Percentiles rank a stretch among this genome's conserved stretches.
Evolutionary conservation across 1,140 invertebrate genomes (phyloP).

Genomic region (Zaprionus africanus): DNA sequence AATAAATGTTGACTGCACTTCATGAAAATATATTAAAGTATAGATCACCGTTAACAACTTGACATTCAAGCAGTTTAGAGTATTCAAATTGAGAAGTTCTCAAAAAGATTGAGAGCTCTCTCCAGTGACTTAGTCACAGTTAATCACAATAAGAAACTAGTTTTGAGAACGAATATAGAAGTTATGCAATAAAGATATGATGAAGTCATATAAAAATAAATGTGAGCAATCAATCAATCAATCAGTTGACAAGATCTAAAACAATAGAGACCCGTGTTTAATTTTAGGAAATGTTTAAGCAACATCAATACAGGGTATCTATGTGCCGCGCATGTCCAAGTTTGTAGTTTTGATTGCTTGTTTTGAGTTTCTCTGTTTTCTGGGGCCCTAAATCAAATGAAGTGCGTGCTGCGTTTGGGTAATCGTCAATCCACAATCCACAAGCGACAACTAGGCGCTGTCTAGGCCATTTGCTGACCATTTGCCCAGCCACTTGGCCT

Average conservation of each 20-base stretch:
- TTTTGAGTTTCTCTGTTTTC: neutral
- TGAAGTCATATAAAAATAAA: neutral
- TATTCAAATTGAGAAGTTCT: neutral
- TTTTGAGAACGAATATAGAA: neutral
- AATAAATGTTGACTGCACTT: no score
- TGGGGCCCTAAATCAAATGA: conserved; percentile 43
- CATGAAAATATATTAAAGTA: no score
- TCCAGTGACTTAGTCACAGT: no score
- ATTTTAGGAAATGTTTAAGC: neutral
- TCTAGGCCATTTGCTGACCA: conserved; percentile 50
- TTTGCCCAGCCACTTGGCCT: conserved; percentile 44
- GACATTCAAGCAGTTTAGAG: neutral
- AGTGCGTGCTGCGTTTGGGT: conserved; percentile 36
- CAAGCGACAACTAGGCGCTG: conserved; percentile 36
- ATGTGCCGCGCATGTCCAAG: neutral
- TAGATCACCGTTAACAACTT: neutral
- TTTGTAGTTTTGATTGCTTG: conserved; percentile 1
- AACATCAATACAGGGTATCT: neutral
- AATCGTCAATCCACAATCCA: conserved; percentile 18
- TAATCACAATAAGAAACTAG: neutral
- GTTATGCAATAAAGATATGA: neutral
- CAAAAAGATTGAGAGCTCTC: neutral
- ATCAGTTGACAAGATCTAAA: neutral
- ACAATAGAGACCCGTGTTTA: neutral
- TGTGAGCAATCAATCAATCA: neutral